Base-by-base conservation (phyloP, 1,140 invertebrate species). In the Subanguina moxae region DNA sequence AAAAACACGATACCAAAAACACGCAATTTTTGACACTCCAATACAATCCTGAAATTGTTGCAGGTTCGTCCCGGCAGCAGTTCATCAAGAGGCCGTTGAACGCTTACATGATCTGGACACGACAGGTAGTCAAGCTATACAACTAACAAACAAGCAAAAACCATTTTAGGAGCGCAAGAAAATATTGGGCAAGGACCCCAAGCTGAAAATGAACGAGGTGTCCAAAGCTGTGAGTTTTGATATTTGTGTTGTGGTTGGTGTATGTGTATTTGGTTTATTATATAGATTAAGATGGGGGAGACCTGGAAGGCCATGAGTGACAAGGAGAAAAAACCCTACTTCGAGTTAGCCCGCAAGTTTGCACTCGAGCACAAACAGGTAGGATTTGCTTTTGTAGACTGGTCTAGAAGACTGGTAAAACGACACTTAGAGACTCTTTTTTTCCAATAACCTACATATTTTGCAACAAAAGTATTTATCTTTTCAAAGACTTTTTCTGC, bases 151-250 rank as follows among this genome's bases (percentile, higher is more conserved):
- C 32, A 38, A 5, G 11, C 11, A 38, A 5, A 11, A 38, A 38
- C 11, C 11, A 38, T 38, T 38, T 38, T 38, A 38, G 32, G 85
- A 85, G 70, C 64, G 85, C 46, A 68, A 84, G 38, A 84, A 84
- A 73, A 86, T 86, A 64, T 79, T 85, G 21, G 64, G 57, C 52
- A 62, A 65, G 13, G 73, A 77, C 28, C 76, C 76, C 15, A 75
- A 80, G 38, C 62, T 76, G 61, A 77, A 77, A 57, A 80, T 80
- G 78, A 72, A 76, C 45, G 77, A 68, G 32, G 57, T 61, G 23
- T 58, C 38, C 8, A 64, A 64, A 62, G 62, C 62, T 11, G 62
- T 64, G 45, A 64, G 62, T 61, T 61, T 61, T 28, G 58, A 61
- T 61, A 61, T 61, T 61, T 30, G 27, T 61, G 27, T 52, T 58